Conservation (phyloP, 1,140 invertebrate species). For the Drosophila neocordata region DNA sequence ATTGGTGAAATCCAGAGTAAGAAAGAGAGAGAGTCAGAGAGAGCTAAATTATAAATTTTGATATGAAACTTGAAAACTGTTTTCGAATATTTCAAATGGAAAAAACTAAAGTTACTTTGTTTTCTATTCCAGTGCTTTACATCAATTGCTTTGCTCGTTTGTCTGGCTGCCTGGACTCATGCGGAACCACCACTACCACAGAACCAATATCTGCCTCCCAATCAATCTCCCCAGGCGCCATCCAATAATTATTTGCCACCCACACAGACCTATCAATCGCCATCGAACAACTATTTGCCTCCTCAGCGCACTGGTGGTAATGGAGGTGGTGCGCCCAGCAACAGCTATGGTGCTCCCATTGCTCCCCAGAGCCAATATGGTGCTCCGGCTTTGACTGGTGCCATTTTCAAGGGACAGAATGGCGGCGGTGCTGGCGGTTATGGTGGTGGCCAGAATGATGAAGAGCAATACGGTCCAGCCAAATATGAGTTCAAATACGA, state of each 20-base stretch:
- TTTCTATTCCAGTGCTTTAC: constrained; percentile 66
- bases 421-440: constrained; percentile 51
- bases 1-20: background rate
- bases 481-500: constrained; percentile 90
- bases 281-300: constrained; percentile 74
- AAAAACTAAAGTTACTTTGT: background rate
- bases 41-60: no score
- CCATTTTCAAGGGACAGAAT: constrained; percentile 82
- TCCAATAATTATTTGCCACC: constrained; percentile 77
- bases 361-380: constrained; percentile 82
- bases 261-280: constrained; percentile 69
- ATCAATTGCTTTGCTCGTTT: constrained; percentile 77
- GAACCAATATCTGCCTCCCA: constrained; percentile 85
- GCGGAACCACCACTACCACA: constrained; percentile 84
- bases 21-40: background rate
- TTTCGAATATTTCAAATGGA: background rate
- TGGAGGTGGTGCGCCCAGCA: constrained; percentile 67
- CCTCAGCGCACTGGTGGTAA: constrained; percentile 63
- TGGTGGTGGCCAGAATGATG: constrained; percentile 73
- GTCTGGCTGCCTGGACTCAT: constrained; percentile 69
- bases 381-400: constrained; percentile 82
- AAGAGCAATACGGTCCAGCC: constrained; percentile 85
- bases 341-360: constrained; percentile 83
- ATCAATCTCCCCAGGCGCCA: constrained; percentile 77
- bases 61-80: no score